Evolutionary conservation across 1,140 invertebrate species (phyloP), one percentile per base, ranked within the genome.

Genomic region (Zaprionus lachaisei): DNA sequence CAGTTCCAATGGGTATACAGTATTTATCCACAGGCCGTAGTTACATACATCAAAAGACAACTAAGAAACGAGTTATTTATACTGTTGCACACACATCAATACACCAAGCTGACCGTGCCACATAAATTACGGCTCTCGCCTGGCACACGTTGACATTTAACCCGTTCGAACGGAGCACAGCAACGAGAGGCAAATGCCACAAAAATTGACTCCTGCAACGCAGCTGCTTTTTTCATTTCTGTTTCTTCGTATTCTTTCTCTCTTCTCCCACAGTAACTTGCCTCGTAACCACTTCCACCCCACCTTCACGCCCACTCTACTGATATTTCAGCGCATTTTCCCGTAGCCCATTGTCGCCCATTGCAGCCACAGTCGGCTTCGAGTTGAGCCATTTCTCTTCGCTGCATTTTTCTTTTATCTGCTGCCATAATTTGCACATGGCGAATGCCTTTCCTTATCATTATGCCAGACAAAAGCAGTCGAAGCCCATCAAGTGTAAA

Each of bases 61-160:
- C 56, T 67, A 57, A 41, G 83, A 60, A 83, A 87, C 65, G 80
- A 56, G 72, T 67, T 83, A 83, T 86, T 87, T 87, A 86, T 57
- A 77, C 75, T 69, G 71, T 74, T 41, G 22, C 26, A 54, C 37
- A 72, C 20, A 49, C 55, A 24, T 15, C 38, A 34, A 64, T 31
- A 81, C 28, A 62, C 12, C 7, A 6, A 24, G 22, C 20, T 61
- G 24, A 24, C 47, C 47, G 4, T 12, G 64, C 57, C 79, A 81
- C 84, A 87, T 87, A 87, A 81, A 87, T 87, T 84, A 81, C 70
- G 69, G 66, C 66, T 17, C 47, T 51, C 5, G 31, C 69, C 54
- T 60, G 74, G 69, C 64, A 80, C 76, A 34, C 61, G 38, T 83
- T 83, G 80, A 78, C 67, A 84, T 81, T 83, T 79, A 71, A 81